Evolutionary conservation across 2,113 vertebrate genomes (phyloP), one percentile per base, ranked within the genome.

Genomic region (Sapajus apella): DNA sequence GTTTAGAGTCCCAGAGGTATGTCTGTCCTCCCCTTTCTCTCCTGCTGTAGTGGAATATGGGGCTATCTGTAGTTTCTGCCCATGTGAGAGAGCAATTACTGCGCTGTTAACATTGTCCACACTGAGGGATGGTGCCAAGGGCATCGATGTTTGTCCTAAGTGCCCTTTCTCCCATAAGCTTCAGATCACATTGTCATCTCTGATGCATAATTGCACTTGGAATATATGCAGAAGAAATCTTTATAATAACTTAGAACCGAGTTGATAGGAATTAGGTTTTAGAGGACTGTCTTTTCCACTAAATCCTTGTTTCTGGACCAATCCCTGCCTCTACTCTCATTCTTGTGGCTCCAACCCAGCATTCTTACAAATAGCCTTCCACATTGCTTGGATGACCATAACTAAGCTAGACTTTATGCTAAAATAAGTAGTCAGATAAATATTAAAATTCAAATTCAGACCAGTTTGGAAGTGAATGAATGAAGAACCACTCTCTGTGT

Each of bases 161-260:
- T 8, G 16, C 40, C 56, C 17, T 83, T 89, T 61, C 68, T 76
- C 30, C 47, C 37, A 88, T 12, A 92, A 92, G 16, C 75, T 90
- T 90, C 32, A 75, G 64, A 35, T 87, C 21, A 50, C 90, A 17
- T 3, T 30, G 35, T 9, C 66, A 40, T 80, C 56, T 43, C 30
- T 95, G 5, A 30, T 35, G 73, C 45, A 84, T 10, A 75, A 7
- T 80, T 2, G 0, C 18, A 20, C 25, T 86, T 80, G 56, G 82
- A 73, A 90, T 77, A 80, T 91, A 35, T 56, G 16, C 35, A 82
- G 50, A 80, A 88, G 90, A 94, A 35, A 75, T 93, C 20, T 89
- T 85, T 85, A 45, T 94, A 66, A 68, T 80, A 73, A 79, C 40
- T 40, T 72, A 83, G 77, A 97, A 52, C 70, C 11, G 9, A 76